Percentiles rank a stretch among this genome's conserved stretches.
Conservation (phyloP, 2,888 invertebrate genomes). For the Bellardia bayeri region DNA sequence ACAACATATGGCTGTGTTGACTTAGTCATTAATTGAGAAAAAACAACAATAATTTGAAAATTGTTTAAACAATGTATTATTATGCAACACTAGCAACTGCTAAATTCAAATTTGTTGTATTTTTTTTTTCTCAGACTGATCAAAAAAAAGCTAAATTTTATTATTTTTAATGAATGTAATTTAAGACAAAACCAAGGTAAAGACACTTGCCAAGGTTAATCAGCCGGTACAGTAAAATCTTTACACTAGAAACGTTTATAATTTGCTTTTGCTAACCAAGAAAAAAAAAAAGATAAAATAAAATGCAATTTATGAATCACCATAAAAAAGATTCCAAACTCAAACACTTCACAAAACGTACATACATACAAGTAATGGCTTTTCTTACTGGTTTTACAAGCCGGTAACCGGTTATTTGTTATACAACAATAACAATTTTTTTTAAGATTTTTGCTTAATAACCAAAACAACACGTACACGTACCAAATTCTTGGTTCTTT, state of each 20-base stretch:
- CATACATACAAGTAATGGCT: too few species aligned
- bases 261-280: neutral
- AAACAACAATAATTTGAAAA: neutral
- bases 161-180: constrained; percentile 17
- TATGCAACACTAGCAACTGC: constrained; percentile 47
- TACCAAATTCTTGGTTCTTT: neutral
- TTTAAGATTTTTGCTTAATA: neutral
- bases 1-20: constrained; percentile 19
- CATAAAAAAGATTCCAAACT: neutral
- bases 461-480: constrained; percentile 31
- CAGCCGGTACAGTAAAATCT: constrained; percentile 17
- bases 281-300: neutral
- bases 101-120: too few species aligned
- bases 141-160: neutral
- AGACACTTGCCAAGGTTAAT: constrained; percentile 61
- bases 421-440: constrained; percentile 2
- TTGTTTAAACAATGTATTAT: neutral
- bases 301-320: constrained; percentile 43
- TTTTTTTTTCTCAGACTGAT: too few species aligned
- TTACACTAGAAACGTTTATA: neutral
- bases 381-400: constrained; percentile 41
- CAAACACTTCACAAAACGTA: neutral
- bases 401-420: constrained; percentile 72
- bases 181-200: constrained; percentile 30
- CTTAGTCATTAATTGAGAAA: neutral